Base-by-base conservation (phyloP, 2,113 vertebrate genomes). In the Pelodiscus sinensis region DNA sequence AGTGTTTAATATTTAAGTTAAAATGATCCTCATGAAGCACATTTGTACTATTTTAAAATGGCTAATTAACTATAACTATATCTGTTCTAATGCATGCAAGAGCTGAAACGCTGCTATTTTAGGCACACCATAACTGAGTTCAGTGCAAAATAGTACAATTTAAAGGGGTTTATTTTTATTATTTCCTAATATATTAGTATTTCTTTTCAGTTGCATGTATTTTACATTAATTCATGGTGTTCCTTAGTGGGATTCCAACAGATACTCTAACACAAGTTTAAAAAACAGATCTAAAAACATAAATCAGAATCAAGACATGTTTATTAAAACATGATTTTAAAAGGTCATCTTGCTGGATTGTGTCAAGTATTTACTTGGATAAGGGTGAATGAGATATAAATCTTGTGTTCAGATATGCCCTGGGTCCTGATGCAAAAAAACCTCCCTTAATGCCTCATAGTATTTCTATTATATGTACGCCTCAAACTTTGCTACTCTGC, bases 81-180 rank as follows among this genome's bases (percentile, higher is more conserved):
- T 52, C 31, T 2, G 2, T 6, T 50, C 38, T 19, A 50, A 62
- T 51, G 31, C 27, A 27, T 0, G 3, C 0, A 6, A 22, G 51
- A 38, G 73, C 79, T 10, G 24, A 22, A 57, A 27, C 24, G 21
- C 0, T 25, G 89, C 51, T 8, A 85, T 24, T 75, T 62, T 0
- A 19, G 82, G 13, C 8, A 0, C 71, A 1, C 8, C 21, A 1
- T 0, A 44, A 13, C 1, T 0, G 24, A n/a, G 62, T 18, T 2
- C 62, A 0, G 50, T 1, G 50, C 25, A 1, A 10, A 11, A 44
- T 3, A 3, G 5, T 0, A 2, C 75, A 1, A 5, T 1, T 29
- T 19, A 52, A 12, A 16, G 81, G 51, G 14, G 57, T 11, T 35
- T 50, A 3, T 25, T 50, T 58, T 60, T 24, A 77, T 22, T 0